Evolutionary conservation across 2,888 invertebrate species (phyloP).

Genomic region (Spatulosminthurus flaviceps): DNA sequence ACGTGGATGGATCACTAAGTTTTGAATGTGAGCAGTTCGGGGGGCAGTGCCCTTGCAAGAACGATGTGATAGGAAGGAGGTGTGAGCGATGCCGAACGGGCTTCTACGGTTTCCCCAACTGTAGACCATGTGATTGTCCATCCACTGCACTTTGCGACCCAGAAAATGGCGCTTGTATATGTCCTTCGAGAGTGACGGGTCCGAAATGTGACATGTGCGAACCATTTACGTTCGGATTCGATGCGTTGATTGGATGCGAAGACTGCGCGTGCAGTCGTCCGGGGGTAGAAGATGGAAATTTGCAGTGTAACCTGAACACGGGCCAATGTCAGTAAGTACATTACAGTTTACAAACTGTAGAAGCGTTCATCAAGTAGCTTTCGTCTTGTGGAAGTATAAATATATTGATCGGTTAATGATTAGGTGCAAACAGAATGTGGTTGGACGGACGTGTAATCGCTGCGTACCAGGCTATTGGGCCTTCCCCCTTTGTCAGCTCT

Average conservation of each 20-base stretch:
- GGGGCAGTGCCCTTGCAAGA: constrained; percentile 93
- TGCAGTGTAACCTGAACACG: constrained; percentile 87
- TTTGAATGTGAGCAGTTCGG: constrained; percentile 93
- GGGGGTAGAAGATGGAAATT: constrained; percentile 79
- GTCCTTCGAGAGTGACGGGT: constrained; percentile 90
- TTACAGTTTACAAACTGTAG: no score
- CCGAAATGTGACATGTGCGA: constrained; percentile 84
- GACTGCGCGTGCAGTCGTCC: constrained; percentile 88
- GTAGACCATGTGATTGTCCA: constrained; percentile 87
- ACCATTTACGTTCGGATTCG: constrained; percentile 88
- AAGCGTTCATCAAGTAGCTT: no score
- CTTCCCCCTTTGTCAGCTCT: constrained; percentile 82
- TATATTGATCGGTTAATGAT: no score
- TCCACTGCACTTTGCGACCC: constrained; percentile 83
- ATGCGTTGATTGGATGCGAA: constrained; percentile 94
- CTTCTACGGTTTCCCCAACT: constrained; percentile 95
- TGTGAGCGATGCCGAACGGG: constrained; percentile 86
- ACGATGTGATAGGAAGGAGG: constrained; percentile 90
- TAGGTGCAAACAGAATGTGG: constrained; percentile 85
- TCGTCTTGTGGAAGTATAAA: no score
- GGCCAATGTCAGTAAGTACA: constrained; percentile 85
- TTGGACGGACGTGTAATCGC: constrained; percentile 86
- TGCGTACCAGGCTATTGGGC: constrained; percentile 85
- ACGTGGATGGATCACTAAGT: constrained; percentile 84
- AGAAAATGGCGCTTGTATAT: constrained; percentile 82